Base-by-base conservation (phyloP, 2,797 vertebrate species). In the Thunnus albacares region DNA sequence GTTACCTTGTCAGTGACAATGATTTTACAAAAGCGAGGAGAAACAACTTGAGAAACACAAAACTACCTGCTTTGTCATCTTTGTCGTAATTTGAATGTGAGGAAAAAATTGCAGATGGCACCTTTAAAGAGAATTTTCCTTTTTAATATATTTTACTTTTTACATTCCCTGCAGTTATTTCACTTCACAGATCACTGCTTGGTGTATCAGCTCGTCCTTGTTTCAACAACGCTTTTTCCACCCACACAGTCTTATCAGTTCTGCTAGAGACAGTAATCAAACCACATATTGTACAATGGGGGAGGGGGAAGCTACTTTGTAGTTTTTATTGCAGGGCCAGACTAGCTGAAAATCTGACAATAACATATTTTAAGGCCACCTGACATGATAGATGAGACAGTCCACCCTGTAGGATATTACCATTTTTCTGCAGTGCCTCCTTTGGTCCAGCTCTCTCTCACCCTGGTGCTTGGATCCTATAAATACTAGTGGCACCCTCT, bases 341-440 rank as follows among this genome's bases (percentile, higher is more conserved):
- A 78, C 56, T 53, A 26, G 33, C 64, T 80, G 63, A 76, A 83
- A 80, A 66, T 84, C 82, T 70, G 83, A 82, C 81, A 90, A 80
- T 80, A 89, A 83, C 53, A 81, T 76, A 85, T 78, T 88, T 90
- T 84, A 87, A 90, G 77, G 73, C 71, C 73, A 81, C 52, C 82
- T 78, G 88, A 87, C 77, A 86, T 91, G 87, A 93, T 91, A 78
- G 82, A 94, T 91, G 90, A 90, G 77, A 80, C 60, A 64, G 69
- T 86, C 81, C 69, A 72, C 68, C 70, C 83, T 71, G 66, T 76
- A 86, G 87, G 87, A 93, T 92, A 92, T 91, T 89, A 84, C 75
- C 79, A 81, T 91, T 90, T 90, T 75, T 86, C 86, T 77, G 80
- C 83, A 68, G 66, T 75, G 63, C 80, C 68, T 79, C 80, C 77